Percentiles rank a stretch among this genome's conserved stretches.
phyloP scores from a whole-genome alignment of 2,113 vertebrate genomes.

The Tachycineta bicolor region DNA sequence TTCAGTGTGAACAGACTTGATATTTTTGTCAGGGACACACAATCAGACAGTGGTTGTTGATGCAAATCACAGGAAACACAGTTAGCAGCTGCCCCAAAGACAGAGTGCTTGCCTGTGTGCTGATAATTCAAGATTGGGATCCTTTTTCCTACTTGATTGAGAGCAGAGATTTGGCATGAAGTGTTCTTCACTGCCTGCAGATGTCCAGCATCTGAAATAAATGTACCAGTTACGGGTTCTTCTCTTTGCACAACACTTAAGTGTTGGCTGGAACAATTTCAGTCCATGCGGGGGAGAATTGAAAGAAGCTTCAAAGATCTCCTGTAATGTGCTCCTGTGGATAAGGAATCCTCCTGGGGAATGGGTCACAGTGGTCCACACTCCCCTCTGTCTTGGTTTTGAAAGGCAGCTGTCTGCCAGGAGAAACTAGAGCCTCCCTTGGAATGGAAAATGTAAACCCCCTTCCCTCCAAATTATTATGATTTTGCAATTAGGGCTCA shows the following conservation, averaged over 20 bases:
- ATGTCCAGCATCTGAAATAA: neutral
- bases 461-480: too few species aligned
- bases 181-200: neutral
- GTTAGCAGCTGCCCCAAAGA: neutral
- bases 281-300: fast-evolving
- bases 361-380: neutral
- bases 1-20: neutral
- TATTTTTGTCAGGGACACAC: neutral
- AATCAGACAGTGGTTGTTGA: neutral
- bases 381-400: neutral
- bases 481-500: too few species aligned
- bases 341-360: neutral
- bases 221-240: neutral
- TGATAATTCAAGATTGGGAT: neutral
- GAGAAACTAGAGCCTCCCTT: too few species aligned
- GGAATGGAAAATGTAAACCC: too few species aligned
- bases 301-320: neutral
- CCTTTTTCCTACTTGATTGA: neutral
- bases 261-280: neutral
- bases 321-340: neutral
- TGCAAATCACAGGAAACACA: neutral
- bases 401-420: too few species aligned
- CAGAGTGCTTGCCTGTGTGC: neutral
- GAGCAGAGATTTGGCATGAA: neutral
- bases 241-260: neutral